These are phyloP conservation scores for Thymelicus lineola DNA, from an alignment of 2,888 invertebrate species.

Conservation along the genomic window DNA sequence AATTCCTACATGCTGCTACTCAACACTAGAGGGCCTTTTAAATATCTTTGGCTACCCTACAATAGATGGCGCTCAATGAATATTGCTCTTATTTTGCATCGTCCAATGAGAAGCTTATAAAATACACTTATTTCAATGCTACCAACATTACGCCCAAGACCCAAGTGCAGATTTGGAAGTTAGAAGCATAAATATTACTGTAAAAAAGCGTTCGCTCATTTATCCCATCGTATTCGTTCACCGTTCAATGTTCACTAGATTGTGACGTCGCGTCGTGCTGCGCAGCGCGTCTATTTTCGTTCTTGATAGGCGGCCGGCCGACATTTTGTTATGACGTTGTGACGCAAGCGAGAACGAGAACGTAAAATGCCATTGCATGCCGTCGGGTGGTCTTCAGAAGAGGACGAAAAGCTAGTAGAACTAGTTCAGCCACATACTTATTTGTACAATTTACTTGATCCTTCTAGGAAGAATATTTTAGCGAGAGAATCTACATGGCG, in stretches of 20 bases:
- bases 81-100: constrained; percentile 16
- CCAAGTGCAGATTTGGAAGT: too few relatives aligned
- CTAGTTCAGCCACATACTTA: constrained; percentile 72
- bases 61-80: constrained; percentile 46
- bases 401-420: constrained; percentile 72
- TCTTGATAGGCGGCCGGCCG: constrained; percentile 75
- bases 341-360: constrained; percentile 52
- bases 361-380: constrained; percentile 75
- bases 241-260: constrained; percentile 43
- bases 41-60: background rate
- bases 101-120: constrained; percentile 64
- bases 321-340: constrained; percentile 74
- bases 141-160: too few relatives aligned
- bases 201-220: too few relatives aligned
- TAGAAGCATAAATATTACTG: too few relatives aligned
- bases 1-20: constrained; percentile 7
- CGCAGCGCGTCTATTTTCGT: constrained; percentile 75
- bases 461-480: constrained; percentile 74
- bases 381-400: constrained; percentile 71
- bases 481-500: constrained; percentile 75
- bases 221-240: too few relatives aligned
- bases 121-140: too few relatives aligned
- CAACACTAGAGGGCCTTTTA: constrained; percentile 13
- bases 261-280: constrained; percentile 78
- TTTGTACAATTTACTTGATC: constrained; percentile 70